These are phyloP conservation scores for Rhagologus leucostigma DNA, from an alignment of 2,113 vertebrate species.

Conservation along the genomic window DNA sequence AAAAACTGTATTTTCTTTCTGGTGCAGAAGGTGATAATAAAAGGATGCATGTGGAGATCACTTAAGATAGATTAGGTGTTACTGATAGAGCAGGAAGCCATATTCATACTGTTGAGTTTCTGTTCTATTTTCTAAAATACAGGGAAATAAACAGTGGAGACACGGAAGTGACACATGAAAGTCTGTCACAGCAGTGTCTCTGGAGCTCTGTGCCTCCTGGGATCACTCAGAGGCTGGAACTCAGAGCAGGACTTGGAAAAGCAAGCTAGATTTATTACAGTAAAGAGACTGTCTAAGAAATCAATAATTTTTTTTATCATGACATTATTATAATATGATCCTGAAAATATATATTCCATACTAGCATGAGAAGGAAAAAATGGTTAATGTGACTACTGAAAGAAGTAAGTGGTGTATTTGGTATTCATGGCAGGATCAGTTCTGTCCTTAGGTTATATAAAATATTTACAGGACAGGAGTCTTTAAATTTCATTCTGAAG, in stretches of 20 bases:
- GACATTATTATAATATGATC: background rate
- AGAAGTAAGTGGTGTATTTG: background rate
- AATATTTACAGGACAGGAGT: background rate
- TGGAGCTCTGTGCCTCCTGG: background rate
- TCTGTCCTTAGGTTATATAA: background rate
- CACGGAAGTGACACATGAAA: background rate
- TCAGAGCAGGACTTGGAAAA: background rate
- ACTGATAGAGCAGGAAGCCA: background rate
- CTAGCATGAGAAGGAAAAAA: background rate
- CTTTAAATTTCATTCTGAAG: background rate
- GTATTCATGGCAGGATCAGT: background rate
- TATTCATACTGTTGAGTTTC: background rate
- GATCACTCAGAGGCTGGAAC: background rate
- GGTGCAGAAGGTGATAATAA: background rate
- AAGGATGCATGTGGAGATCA: background rate
- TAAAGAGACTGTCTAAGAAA: background rate
- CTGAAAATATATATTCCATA: background rate
- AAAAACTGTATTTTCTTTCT: constrained; percentile 4
- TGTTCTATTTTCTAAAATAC: background rate
- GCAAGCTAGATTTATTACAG: background rate
- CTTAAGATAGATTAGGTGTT: background rate
- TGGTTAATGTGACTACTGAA: background rate
- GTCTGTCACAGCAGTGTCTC: background rate
- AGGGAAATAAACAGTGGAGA: background rate
- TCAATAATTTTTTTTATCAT: background rate